Percentiles rank a stretch among this genome's conserved stretches.
Evolutionary conservation across 2,113 vertebrate genomes (phyloP).

Genomic region (Oceanodroma tethys): DNA sequence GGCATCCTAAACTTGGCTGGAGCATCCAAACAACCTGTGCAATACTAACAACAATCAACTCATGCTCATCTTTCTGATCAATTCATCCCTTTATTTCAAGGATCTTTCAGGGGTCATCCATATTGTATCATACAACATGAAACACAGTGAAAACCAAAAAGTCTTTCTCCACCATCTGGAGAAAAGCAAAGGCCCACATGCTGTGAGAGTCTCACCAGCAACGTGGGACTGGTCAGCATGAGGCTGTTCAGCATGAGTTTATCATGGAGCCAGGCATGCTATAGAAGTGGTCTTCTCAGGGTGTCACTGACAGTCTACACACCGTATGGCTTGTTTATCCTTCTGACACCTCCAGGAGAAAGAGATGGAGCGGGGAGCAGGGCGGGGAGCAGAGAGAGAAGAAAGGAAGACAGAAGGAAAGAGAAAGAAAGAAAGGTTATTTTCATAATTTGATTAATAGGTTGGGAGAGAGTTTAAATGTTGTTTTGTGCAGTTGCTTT

Average conservation of each 20-base stretch:
- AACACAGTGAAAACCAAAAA: background rate
- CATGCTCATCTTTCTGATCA: background rate
- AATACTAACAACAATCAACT: background rate
- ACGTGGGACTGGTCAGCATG: background rate
- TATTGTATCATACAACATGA: background rate
- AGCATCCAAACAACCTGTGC: background rate
- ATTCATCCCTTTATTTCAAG: background rate
- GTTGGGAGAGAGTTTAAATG: background rate
- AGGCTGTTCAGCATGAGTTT: background rate
- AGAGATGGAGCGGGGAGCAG: background rate
- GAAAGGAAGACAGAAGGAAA: background rate
- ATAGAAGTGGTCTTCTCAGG: background rate
- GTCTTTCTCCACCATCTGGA: background rate
- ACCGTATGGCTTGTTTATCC: background rate
- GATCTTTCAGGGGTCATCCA: background rate
- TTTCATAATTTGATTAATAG: background rate
- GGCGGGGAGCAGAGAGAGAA: accelerated
- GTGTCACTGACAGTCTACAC: background rate
- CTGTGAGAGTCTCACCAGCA: background rate
- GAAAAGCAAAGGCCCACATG: background rate
- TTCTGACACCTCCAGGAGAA: background rate
- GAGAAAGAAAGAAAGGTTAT: background rate
- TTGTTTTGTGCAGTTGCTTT: background rate
- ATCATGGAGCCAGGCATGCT: background rate
- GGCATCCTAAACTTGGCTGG: background rate